These are phyloP conservation scores for Ectemnius cavifrons DNA, from an alignment of 2,888 invertebrate species.

Conservation along the genomic window DNA sequence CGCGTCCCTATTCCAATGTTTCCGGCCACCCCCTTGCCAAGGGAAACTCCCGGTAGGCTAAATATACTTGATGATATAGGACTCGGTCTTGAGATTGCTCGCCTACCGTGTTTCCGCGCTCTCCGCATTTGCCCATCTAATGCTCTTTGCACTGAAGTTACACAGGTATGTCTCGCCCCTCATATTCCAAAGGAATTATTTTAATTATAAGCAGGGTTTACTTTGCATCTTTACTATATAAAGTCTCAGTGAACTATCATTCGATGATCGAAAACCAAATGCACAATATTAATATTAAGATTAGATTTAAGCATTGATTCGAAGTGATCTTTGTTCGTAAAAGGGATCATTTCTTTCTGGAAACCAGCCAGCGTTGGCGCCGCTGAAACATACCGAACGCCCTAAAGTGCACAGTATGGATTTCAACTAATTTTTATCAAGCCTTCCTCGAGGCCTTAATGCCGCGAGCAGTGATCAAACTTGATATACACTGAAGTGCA, in stretches of 20 bases:
- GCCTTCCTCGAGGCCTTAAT: conserved; percentile 13
- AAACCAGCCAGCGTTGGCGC: conserved; percentile 28
- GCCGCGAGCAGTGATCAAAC: not conserved
- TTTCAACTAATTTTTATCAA: conserved; percentile 13
- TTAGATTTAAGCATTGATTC: conserved; percentile 20
- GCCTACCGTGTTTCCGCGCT: conserved; percentile 42
- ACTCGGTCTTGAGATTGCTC: conserved; percentile 31
- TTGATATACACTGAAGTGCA: not conserved
- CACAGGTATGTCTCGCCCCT: not conserved
- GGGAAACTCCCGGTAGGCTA: conserved; percentile 53
- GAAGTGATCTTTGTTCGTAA: conserved; percentile 30
- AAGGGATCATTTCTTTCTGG: conserved; percentile 36
- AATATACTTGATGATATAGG: conserved; percentile 63
- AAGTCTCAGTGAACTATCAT: too few species aligned
- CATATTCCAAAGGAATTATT: too few species aligned
- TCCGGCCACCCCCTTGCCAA: conserved; percentile 47
- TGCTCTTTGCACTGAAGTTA: not conserved
- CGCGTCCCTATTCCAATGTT: conserved; percentile 19
- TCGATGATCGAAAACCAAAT: not conserved
- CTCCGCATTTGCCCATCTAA: conserved; percentile 31
- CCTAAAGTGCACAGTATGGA: not conserved
- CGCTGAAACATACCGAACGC: conserved; percentile 17
- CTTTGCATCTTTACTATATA: not conserved
- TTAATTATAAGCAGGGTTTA: too few species aligned
- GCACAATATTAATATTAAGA: too few species aligned